Base-by-base conservation (phyloP, 2,888 invertebrate genomes). In the Serripes groenlandicus region DNA sequence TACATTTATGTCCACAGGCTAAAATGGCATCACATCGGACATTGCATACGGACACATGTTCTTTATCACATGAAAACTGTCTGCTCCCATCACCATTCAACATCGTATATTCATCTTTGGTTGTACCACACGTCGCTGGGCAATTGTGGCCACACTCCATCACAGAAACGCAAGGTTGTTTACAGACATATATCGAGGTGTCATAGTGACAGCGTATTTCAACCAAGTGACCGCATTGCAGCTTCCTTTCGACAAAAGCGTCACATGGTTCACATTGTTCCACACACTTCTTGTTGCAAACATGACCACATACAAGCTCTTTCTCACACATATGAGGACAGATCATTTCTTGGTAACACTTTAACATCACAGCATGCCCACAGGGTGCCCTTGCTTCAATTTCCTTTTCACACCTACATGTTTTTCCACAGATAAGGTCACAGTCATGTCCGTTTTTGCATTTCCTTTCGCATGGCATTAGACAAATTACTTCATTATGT, bases 341-440 rank as follows among this genome's bases (percentile, higher is more conserved):
- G 37, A 26, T 58, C 26, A 34, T 32, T n/a, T 52, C 37, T 80
- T 58, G 37, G 3, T 30, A 42, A 32, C 84, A 84, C 18, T 42
- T 35, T 15, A 80, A 2, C 15, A 60, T 35, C 56, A 58, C 78
- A 42, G 83, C 78, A 90, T 58, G 88, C 3, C 75, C 69, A 28
- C 75, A 75, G 2, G 69, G 64, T 18, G 79, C 26, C 0, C 69
- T 73, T 0, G 56, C 21, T 42, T 26, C 11, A 18, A 83, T 73
- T 7, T 26, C 21, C 5, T 68, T 49, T n/a, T 23, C 5, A 30
- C 83, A 83, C 0, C 11, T 3, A 75, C 91, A 92, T 4, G 83
- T 64, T 89, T 96, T 95, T 84, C n/a, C 35, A 60, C 85, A 80
- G 78, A 18, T 66, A 79, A 56, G 70, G 30, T 64, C 68, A 60